Conservation (phyloP, 64 coral and sea anemone genomes). For the Montipora cactus region DNA sequence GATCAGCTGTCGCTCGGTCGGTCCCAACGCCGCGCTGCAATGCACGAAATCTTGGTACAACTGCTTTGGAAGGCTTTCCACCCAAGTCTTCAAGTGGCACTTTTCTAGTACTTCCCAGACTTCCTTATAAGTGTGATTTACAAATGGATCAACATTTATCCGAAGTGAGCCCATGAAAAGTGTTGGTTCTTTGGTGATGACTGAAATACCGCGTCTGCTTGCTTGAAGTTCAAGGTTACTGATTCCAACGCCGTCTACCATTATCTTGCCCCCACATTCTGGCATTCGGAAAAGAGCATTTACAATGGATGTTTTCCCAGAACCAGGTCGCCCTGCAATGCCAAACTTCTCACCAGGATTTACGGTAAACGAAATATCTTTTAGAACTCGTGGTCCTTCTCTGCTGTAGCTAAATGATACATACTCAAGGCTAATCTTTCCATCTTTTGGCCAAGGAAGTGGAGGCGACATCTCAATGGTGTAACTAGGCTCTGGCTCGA, state of each 20-base stretch:
- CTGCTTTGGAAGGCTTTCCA: constrained; percentile 72
- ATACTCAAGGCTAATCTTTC: not conserved
- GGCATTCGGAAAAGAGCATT: constrained; percentile 74
- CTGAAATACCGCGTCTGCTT: constrained; percentile 54
- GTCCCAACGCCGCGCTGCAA: constrained; percentile 55
- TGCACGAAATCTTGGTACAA: constrained; percentile 70
- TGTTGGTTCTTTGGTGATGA: constrained; percentile 72
- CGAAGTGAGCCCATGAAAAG: constrained; percentile 79
- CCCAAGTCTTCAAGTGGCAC: constrained; percentile 57
- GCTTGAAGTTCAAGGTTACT: constrained; percentile 64
- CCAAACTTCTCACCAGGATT: constrained; percentile 78
- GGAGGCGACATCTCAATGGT: constrained; percentile 36
- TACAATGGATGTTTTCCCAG: too few relatives aligned
- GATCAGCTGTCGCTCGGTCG: constrained; percentile 78
- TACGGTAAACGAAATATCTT: constrained; percentile 59
- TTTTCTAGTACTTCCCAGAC: constrained; percentile 77
- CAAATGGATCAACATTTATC: constrained; percentile 78
- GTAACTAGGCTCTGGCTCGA: constrained; percentile 63
- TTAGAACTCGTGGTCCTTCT: constrained; percentile 34
- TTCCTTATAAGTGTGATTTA: constrained; percentile 50
- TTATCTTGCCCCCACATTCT: constrained; percentile 63
- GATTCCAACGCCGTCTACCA: constrained; percentile 80
- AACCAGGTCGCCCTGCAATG: constrained; percentile 61
- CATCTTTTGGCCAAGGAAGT: constrained; percentile 67
- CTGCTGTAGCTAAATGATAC: constrained; percentile 48